These are phyloP conservation scores for Odocoileus virginianus DNA, from an alignment of 2,113 vertebrate genomes.

Conservation along the genomic window DNA sequence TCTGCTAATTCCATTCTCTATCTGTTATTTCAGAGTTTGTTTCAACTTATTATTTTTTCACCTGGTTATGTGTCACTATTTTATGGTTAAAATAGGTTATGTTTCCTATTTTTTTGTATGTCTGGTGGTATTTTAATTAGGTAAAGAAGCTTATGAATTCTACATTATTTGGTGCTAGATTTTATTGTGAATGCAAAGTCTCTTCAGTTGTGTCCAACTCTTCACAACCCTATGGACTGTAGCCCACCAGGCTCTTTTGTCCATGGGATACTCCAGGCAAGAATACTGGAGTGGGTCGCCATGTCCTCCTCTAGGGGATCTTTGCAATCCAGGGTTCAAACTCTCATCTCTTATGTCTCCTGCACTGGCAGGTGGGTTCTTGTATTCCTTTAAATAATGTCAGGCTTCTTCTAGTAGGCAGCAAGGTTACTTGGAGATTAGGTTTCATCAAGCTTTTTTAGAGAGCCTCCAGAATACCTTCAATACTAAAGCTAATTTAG, in stretches of 20 bases:
- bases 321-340: background rate
- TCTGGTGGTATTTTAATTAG: background rate
- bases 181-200: background rate
- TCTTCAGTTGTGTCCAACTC: background rate
- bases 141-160: background rate
- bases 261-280: background rate
- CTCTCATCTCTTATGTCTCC: background rate
- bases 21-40: background rate
- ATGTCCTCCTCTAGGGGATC: background rate
- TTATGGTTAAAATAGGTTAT: background rate
- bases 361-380: background rate
- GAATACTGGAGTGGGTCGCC: background rate
- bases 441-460: background rate
- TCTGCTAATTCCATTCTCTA: background rate
- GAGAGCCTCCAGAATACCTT: background rate
- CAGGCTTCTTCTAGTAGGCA: background rate
- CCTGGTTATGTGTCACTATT: background rate
- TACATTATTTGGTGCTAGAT: background rate
- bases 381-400: background rate
- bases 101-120: background rate
- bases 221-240: background rate
- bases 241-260: background rate
- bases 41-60: background rate
- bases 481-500: background rate
- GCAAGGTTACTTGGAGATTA: background rate